Base-by-base conservation (phyloP, 2,797 vertebrate species). In the Trematomus bernacchii region DNA sequence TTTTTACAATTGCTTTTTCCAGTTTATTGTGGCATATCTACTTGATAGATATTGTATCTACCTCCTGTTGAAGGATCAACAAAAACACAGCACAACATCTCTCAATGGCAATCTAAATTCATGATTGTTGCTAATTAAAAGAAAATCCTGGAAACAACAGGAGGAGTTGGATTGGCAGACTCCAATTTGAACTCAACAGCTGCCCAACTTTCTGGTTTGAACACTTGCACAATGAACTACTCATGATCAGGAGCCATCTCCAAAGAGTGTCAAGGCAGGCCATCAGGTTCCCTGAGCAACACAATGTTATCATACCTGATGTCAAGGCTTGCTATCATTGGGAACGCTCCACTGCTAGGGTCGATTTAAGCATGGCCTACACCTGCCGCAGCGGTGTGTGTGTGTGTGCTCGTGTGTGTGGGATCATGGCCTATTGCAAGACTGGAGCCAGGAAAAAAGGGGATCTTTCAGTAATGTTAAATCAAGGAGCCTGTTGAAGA, bases 401-500 rank as follows among this genome's bases (percentile, higher is more conserved):
- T 48, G 64, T 60, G 55, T 43, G 77, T 42, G 44, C 15, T 66
- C 21, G 44, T 21, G 59, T 23, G 58, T 2, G 6, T 11, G 10
- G 61, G 15, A 37, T 76, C 42, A 33, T 15, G n/a, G 50, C 10
- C 30, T 72, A 55, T 64, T 21, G 59, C 16, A 66, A 66, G 47
- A 57, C 46, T 21, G 33, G 10, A 71, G 86, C 73, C 60, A 73
- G 73, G 69, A 40, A 37, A 73, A 66, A 64, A 52, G 19, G 14
- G 57, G 66, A 87, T 92, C 87, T 87, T 85, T 93, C 87, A 93
- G 62, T 91, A 91, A 83, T n/a, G 62, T 87, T 75, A 79, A 91
- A 93, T 90, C 83, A 92, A 78, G 53, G 58, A 76, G 80, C 6
- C 44, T 30, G 76, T 54, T 89, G 68, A 90, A 79, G 83, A 88